phyloP scores from a whole-genome alignment of 1,140 invertebrate species.

The Macrostomum lignano region DNA sequence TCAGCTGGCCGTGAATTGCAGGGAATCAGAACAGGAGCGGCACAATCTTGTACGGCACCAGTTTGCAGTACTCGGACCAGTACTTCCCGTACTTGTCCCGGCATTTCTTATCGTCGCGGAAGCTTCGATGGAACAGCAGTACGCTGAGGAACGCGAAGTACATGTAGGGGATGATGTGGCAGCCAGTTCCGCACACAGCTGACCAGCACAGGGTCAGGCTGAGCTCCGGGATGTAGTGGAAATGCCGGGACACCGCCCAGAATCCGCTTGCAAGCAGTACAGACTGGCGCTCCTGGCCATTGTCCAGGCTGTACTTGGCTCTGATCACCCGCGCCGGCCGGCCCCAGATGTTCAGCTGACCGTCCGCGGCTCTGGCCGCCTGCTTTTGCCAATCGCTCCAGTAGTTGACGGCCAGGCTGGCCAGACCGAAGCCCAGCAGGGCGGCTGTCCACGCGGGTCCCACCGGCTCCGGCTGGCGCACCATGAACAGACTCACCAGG shows the following conservation, averaged over 20 bases:
- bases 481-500: slow-evolving; percentile 31
- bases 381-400: slow-evolving; percentile 31
- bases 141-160: slow-evolving; percentile 31
- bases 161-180: slow-evolving; percentile 30
- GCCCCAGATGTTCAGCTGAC: slow-evolving; percentile 31
- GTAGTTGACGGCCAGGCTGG: slow-evolving; percentile 30
- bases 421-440: slow-evolving; percentile 25
- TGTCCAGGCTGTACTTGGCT: slow-evolving; percentile 22
- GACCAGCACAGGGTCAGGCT: slow-evolving; percentile 31
- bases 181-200: slow-evolving; percentile 24
- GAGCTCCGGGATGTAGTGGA: slow-evolving; percentile 36
- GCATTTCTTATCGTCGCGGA: slow-evolving; percentile 35
- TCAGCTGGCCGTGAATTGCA: too few species aligned
- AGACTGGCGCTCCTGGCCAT: slow-evolving; percentile 15
- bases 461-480: slow-evolving; percentile 22
- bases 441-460: slow-evolving; percentile 13
- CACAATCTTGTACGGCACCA: slow-evolving; percentile 32
- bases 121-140: slow-evolving; percentile 32
- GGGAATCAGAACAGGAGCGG: slow-evolving; percentile 34
- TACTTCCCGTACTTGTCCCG: slow-evolving; percentile 32
- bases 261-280: slow-evolving; percentile 33
- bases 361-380: slow-evolving; percentile 23
- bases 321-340: slow-evolving; percentile 27
- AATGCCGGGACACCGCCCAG: slow-evolving; percentile 35
- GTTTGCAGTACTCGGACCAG: slow-evolving; percentile 32